These are phyloP conservation scores for Halocynthia roretzi DNA, from an alignment of 23 tunicate species.

Conservation along the genomic window DNA sequence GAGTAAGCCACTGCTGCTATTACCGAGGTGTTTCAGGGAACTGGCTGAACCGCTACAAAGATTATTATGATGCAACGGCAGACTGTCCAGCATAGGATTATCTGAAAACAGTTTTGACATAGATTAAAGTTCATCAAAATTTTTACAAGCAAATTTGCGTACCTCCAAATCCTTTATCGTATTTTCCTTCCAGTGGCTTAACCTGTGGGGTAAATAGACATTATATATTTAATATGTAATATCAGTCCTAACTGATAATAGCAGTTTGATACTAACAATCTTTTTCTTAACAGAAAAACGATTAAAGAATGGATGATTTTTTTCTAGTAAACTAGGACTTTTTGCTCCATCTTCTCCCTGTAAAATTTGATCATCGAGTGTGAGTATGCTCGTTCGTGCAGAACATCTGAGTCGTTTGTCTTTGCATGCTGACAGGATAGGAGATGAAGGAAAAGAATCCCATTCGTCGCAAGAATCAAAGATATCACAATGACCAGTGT, in stretches of 20 bases:
- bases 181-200: not conserved
- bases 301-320: not conserved
- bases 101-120: not conserved
- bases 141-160: not conserved
- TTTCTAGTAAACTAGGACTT: not conserved
- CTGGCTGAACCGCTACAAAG: not conserved
- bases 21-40: not conserved
- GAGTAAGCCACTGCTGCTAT: not conserved
- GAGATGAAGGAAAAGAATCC: not conserved
- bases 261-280: too few species aligned
- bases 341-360: too few species aligned
- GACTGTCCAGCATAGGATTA: not conserved
- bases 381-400: not conserved
- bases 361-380: too few species aligned
- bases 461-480: not conserved
- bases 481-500: not conserved
- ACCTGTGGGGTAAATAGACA: too few species aligned
- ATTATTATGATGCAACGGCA: not conserved
- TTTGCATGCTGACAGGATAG: constrained; percentile 1
- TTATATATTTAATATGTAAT: too few species aligned
- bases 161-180: not conserved
- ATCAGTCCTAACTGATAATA: too few species aligned
- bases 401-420: not conserved
- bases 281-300: not conserved
- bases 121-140: not conserved